These are phyloP conservation scores for Hybognathus amarus DNA, from an alignment of 2,797 vertebrate species.

Conservation along the genomic window DNA sequence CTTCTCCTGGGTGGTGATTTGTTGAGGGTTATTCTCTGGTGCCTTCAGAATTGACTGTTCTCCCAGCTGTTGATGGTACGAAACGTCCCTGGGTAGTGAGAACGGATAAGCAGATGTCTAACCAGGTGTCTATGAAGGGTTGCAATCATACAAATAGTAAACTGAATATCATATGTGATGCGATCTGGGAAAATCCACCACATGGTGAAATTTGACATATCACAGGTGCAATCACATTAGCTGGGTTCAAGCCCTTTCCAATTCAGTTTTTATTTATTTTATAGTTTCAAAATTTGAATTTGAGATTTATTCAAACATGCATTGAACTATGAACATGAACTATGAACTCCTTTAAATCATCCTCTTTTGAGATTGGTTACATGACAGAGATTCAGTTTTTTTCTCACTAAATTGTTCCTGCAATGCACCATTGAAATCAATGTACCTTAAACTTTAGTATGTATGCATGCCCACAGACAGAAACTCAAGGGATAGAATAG, in stretches of 20 bases:
- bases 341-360: not conserved
- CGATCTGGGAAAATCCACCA: too few relatives aligned
- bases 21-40: not conserved
- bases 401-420: not conserved
- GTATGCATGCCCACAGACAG: not conserved
- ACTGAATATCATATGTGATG: not conserved
- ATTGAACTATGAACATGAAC: too few relatives aligned
- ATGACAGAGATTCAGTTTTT: not conserved
- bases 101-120: conserved; percentile 6
- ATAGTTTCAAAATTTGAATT: too few relatives aligned
- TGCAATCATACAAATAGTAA: not conserved
- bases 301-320: too few relatives aligned
- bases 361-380: not conserved
- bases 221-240: too few relatives aligned
- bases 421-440: not conserved
- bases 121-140: conserved; percentile 12
- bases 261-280: too few relatives aligned
- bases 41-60: not conserved
- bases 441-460: not conserved
- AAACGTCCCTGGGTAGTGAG: not conserved
- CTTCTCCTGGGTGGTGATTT: conserved; percentile 15
- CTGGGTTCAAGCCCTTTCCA: too few relatives aligned
- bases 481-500: not conserved
- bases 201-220: too few relatives aligned
- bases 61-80: conserved; percentile 3